Evolutionary conservation across 2,113 vertebrate species (phyloP), one percentile per base, ranked within the genome.

Genomic region (Macquaria ambigua): DNA sequence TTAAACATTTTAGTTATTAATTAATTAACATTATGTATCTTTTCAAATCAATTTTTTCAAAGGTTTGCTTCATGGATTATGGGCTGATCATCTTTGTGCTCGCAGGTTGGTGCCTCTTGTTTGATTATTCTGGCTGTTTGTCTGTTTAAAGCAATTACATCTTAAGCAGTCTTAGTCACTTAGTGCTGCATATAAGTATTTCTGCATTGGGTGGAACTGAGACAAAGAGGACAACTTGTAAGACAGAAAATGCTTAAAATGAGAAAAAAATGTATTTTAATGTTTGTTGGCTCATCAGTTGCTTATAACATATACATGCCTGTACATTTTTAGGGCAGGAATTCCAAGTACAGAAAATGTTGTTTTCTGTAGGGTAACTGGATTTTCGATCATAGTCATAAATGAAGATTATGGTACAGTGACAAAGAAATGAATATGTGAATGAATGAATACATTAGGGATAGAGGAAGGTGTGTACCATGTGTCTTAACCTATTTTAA

Each of bases 61-160:
- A 90, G 83, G 53, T 72, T 46, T 66, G 23, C 59, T 5, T 53
- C 48, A 85, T 92, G 88, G 86, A 84, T 86, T 72, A 69, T 52
- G 8, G 3, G 5, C 71, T 50, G 67, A 20, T 86, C 73, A n/a
- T 74, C 59, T 48, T 82, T 63, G 39, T 85, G n/a, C 64, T 92
- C 11, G 63, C 88, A 87, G 86, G 90, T 88, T 62, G 31, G 86
- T 86, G 39, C 43, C 31, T 52, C 18, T 76, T 46, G 4, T 50
- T 52, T 70, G 28, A 48, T 31, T 56, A 23, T 67, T 67, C 8
- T 43, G 3, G 2, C 8, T 39, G 3, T 58, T 68, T 43, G 12
- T 61, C 16, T 37, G 71, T 59, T 68, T 39, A 25, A 21, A 72
- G 50, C 3, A 52, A 6, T 53, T 11, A 9, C 18, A 25, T 11